phyloP scores from a whole-genome alignment of 53 echinoderm and acorn worm genomes.

The Apostichopus leukothele region DNA sequence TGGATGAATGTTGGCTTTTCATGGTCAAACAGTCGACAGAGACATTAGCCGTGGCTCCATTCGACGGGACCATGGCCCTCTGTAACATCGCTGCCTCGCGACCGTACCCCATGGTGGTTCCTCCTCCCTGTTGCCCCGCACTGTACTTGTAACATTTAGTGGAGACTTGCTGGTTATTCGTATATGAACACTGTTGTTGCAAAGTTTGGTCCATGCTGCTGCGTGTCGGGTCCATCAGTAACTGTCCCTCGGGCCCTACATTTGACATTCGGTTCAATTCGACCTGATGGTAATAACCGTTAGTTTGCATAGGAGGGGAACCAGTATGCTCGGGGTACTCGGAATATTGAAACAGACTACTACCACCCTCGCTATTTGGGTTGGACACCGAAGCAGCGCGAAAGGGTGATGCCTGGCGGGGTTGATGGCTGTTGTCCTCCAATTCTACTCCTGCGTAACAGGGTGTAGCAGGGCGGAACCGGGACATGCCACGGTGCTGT shows the following conservation, averaged over 20 bases:
- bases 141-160: conserved; percentile 43
- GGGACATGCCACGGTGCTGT: conserved; percentile 46
- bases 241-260: conserved; percentile 34
- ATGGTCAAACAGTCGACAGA: conserved; percentile 44
- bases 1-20: conserved; percentile 63
- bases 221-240: conserved; percentile 45
- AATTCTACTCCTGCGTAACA: conserved; percentile 45
- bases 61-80: conserved; percentile 43
- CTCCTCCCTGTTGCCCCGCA: conserved; percentile 28
- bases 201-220: conserved; percentile 13
- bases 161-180: conserved; percentile 34
- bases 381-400: conserved; percentile 35
- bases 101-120: conserved; percentile 35
- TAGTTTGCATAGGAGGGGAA: conserved; percentile 46
- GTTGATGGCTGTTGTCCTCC: conserved; percentile 40
- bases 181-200: conserved; percentile 46
- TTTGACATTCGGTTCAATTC: conserved; percentile 43
- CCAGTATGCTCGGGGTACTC: conserved; percentile 48
- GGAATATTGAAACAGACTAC: conserved; percentile 10
- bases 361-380: conserved; percentile 22
- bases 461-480: conserved; percentile 46
- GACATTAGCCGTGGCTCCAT: conserved; percentile 29
- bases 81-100: conserved; percentile 42
- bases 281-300: conserved; percentile 46
- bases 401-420: conserved; percentile 49